Percentiles rank a stretch among this genome's conserved stretches.
phyloP scores from a whole-genome alignment of 2,113 vertebrate species.

The Notarius lentiginosus region DNA sequence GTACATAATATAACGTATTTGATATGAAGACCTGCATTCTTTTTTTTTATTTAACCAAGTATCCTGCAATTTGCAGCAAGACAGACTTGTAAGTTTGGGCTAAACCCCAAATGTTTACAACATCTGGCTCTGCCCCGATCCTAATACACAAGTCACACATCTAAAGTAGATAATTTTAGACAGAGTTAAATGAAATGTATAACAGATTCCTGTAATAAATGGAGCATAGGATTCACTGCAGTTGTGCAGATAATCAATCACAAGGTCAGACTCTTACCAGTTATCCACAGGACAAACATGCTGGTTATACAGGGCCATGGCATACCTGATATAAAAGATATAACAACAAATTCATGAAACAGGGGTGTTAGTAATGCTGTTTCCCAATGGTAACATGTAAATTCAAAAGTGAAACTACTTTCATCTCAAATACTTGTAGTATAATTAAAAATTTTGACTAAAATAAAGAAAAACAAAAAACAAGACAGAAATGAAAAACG shows the following conservation, averaged over 20 bases:
- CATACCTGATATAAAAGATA: slow-evolving; percentile 73
- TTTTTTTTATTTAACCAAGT: too few species aligned
- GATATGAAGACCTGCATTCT: too few species aligned
- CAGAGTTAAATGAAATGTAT: background rate
- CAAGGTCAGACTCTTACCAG: slow-evolving; percentile 70
- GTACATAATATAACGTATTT: too few species aligned
- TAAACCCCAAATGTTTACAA: too few species aligned
- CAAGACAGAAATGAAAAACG: background rate
- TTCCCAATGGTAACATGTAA: background rate
- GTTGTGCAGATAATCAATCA: background rate
- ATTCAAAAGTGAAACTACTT: background rate
- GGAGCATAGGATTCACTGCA: background rate
- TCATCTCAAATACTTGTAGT: background rate
- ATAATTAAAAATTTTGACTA: background rate
- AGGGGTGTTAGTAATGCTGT: background rate
- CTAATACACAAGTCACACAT: background rate
- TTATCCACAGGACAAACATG: slow-evolving; percentile 88
- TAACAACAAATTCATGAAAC: slow-evolving; percentile 11
- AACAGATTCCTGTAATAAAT: background rate
- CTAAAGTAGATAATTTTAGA: background rate
- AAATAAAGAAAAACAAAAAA: background rate
- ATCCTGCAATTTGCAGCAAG: too few species aligned
- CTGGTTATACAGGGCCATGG: slow-evolving; percentile 89
- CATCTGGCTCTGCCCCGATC: too few species aligned
- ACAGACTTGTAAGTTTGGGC: too few species aligned